Base-by-base conservation (phyloP, 37 sponge, comb jelly and placozoan genomes). In the Theonella swinhoei region DNA sequence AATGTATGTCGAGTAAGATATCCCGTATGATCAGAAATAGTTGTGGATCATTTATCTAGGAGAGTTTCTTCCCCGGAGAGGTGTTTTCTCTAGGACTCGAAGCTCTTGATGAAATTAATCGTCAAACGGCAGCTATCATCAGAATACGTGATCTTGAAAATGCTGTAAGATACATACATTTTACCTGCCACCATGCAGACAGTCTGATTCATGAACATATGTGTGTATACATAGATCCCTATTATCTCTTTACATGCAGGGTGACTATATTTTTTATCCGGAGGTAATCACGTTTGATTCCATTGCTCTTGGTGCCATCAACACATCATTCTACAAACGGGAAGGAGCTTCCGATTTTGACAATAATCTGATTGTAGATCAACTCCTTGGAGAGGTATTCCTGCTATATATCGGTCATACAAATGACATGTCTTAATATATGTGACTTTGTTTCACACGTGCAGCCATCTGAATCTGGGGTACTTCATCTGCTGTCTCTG, bases 1-100 rank as follows among this genome's bases (percentile, higher is more conserved):
- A 64, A 36, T 78, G 78, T 78, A 39, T 61, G 78, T 17, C 25
- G n/a, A 14, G 54, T 7, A 17, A 47, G n/a, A n/a, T n/a, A n/a
- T n/a, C n/a, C n/a, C 19, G 19, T 19, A 58, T 58, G 60, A 58
- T 19, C 11, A 11, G 19, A 11, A 4, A 73, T 28, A 37, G 39
- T 71, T 36, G 14, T 71, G 39, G 5, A 9, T 5, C 38, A 71
- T 28, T 71, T 28, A 23, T 25, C 8, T 23, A 83, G 83, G 36
- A 70, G 20, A 33, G 43, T 29, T 54, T 68, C 3, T 84, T 75
- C 74, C 77, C 84, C 26, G 84, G 84, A 33, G 59, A 84, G 42
- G 41, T 25, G 23, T 24, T 84, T 67, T 23, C 5, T 3, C 17
- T 84, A 1, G 37, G 41, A 67, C 23, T 84, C 17, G 36, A 39